These are phyloP conservation scores for Cyrtonyx montezumae DNA, from an alignment of 2,113 vertebrate genomes.

Conservation along the genomic window DNA sequence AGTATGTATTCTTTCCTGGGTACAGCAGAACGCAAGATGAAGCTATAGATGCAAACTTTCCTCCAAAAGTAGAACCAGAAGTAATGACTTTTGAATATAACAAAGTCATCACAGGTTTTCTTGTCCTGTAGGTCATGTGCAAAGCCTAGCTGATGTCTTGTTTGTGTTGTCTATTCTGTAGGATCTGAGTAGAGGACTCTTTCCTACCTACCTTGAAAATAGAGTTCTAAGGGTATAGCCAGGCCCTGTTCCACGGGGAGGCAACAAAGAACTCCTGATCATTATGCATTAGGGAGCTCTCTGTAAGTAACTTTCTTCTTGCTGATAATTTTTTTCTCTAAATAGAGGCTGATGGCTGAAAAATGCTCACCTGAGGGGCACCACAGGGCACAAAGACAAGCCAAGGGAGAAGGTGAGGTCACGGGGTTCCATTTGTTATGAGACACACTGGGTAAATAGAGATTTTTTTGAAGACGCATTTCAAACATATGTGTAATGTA, in stretches of 20 bases:
- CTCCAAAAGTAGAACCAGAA: background rate
- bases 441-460: background rate
- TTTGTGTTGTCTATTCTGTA: background rate
- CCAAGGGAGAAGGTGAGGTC: background rate
- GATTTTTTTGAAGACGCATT: background rate
- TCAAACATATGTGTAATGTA: background rate
- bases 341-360: background rate
- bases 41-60: accelerated
- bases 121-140: background rate
- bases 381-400: background rate
- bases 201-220: background rate
- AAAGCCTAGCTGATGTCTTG: background rate
- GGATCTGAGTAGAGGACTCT: background rate
- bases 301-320: background rate
- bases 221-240: background rate
- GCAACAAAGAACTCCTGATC: background rate
- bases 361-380: background rate
- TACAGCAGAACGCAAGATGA: background rate
- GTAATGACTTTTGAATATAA: background rate
- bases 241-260: background rate
- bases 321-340: background rate
- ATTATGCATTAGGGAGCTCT: background rate
- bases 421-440: background rate
- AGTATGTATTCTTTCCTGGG: background rate
- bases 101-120: background rate